Conservation (phyloP, 2,888 invertebrate species). For the Nomada fucata region DNA sequence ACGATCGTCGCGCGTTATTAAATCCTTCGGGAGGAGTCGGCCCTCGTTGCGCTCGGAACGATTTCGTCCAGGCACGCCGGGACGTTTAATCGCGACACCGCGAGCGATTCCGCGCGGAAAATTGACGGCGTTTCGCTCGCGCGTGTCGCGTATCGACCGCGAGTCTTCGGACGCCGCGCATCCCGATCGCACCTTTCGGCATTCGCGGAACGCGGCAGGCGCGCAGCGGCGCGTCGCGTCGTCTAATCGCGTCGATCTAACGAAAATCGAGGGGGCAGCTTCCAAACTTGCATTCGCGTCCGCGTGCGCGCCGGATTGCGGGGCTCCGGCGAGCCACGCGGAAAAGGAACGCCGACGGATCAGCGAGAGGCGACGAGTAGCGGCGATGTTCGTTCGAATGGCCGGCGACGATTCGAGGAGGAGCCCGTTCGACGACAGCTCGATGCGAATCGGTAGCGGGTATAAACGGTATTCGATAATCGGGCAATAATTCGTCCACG, state of each 20-base stretch:
- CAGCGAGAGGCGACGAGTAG: too few relatives aligned
- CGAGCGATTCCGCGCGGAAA: too few relatives aligned
- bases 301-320: too few relatives aligned
- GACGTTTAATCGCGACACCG: not conserved
- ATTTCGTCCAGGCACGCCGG: not conserved
- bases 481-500: constrained; percentile 17
- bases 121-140: not conserved
- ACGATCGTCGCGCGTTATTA: constrained; percentile 46
- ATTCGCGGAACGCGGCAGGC: not conserved
- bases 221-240: not conserved
- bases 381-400: not conserved
- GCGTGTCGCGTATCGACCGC: not conserved
- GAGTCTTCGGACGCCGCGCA: too few relatives aligned
- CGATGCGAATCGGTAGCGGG: constrained; percentile 23
- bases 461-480: constrained; percentile 34
- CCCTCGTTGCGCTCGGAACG: not conserved
- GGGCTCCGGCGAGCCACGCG: too few relatives aligned
- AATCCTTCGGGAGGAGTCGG: constrained; percentile 2
- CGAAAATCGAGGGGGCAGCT: too few relatives aligned
- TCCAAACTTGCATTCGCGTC: too few relatives aligned
- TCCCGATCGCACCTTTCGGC: not conserved
- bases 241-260: too few relatives aligned
- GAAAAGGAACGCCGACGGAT: too few relatives aligned
- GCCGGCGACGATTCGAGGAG: too few relatives aligned
- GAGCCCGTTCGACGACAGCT: not conserved